Conservation (phyloP, 30 jellyfish, hydroid and myxozoan genomes). For the Hydractinia echinata region DNA sequence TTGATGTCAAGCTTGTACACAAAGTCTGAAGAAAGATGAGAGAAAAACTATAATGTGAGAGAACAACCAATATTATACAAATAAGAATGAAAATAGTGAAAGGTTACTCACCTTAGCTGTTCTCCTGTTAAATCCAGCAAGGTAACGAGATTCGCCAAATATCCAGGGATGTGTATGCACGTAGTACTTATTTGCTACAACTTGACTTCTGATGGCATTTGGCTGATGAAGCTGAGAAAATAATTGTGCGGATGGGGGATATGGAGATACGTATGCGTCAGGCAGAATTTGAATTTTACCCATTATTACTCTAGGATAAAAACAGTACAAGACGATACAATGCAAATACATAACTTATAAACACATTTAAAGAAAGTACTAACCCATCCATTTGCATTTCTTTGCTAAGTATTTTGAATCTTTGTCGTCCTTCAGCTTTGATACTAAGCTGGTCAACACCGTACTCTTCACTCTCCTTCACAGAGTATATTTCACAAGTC, state of each 20-base stretch:
- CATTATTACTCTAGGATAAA: conserved; percentile 55
- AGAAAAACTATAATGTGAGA: too few species aligned
- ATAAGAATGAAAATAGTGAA: background rate
- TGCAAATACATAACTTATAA: too few species aligned
- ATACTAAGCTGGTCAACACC: conserved; percentile 44
- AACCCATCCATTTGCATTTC: conserved; percentile 86
- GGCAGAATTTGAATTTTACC: conserved; percentile 79
- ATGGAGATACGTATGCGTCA: conserved; percentile 33
- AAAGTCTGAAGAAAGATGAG: conserved; percentile 40
- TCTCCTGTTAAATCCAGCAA: conserved; percentile 30
- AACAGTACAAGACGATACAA: background rate
- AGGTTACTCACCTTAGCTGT: conserved; percentile 15
- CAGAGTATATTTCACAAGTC: conserved; percentile 80
- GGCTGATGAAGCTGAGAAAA: conserved; percentile 31
- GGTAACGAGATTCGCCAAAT: conserved; percentile 13
- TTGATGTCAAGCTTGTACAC: conserved; percentile 48
- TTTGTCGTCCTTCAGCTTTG: conserved; percentile 90
- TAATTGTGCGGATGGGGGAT: conserved; percentile 28
- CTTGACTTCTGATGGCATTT: conserved; percentile 36
- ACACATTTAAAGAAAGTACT: background rate
- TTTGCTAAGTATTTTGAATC: conserved; percentile 55
- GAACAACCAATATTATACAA: too few species aligned
- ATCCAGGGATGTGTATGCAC: conserved; percentile 10
- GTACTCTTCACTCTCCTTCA: conserved; percentile 57
- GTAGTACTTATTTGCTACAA: conserved; percentile 23